Evolutionary conservation across 2,113 vertebrate genomes (phyloP), one percentile per base, ranked within the genome.

Genomic region (Equus quagga): DNA sequence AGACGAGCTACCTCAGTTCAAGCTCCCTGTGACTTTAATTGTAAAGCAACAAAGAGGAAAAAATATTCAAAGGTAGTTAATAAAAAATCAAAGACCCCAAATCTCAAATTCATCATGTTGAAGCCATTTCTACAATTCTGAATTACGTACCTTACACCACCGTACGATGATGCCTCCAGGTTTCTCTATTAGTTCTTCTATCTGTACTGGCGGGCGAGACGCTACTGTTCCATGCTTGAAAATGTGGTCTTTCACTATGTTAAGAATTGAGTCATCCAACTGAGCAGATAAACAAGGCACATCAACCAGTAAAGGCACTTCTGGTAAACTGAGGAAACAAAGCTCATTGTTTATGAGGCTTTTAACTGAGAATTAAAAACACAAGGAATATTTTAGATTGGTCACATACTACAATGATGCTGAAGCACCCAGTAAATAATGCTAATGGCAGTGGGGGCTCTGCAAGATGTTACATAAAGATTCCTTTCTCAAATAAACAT

Each of bases 231-330:
- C 99, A 8, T 99, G 99, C 12, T 98, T 99, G 93, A 98, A 99
- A 98, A 99, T 99, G 13, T 99, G 98, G 75, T 99, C 99, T 98
- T 99, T 99, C 97, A 99, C 94, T 96, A 99, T 98, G 11, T 98
- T 99, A 96, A 99, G 98, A 97, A 99, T 97, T n/a, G 99, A 99
- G 97, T 99, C 99, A 10, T 99, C 99, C 98, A 99, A 96, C 98
- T 99, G 99, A 94, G 99, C 99, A 8, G 99, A 99, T 60, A 99
- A 99, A 97, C 99, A 99, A 72, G 99, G 99, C 67, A 99, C 99
- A 0, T 99, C 99, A 97, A 99, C 99, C 98, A 99, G 96, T 4
- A 99, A 99, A 0, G 99, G 99, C n/a, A 99, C 99, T 99, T 99
- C 99, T 6, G 99, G 99, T 26, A 99, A 99, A 97, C 99, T 99